Percentiles rank a stretch among this genome's conserved stretches.
Conservation (phyloP, 1,140 invertebrate species). For the Periplaneta americana region DNA sequence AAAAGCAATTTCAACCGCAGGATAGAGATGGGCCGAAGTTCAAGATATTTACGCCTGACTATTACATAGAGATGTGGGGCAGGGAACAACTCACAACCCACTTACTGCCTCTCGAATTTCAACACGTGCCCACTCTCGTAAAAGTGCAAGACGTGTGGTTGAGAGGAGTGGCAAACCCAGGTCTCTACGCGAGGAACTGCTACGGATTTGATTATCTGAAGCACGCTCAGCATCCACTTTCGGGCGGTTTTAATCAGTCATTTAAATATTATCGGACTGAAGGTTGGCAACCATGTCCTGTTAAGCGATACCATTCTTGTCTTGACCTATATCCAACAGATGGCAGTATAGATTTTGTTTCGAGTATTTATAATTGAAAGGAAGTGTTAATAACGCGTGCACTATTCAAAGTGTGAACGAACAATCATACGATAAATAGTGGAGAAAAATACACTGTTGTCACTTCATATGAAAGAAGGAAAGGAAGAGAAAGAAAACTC, state of each 20-base stretch:
- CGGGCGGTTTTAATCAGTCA: background rate
- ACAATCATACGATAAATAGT: no score
- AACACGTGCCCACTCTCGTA: slow-evolving; percentile 25
- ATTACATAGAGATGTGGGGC: slow-evolving; percentile 16
- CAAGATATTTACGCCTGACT: slow-evolving; percentile 3
- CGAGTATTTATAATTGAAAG: no score
- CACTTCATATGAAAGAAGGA: no score
- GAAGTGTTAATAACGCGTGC: no score
- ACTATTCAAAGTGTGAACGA: no score
- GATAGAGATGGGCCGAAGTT: slow-evolving; percentile 3
- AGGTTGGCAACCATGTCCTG: slow-evolving; percentile 21
- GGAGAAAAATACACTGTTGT: no score
- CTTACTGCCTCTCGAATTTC: slow-evolving; percentile 11
- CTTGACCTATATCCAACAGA: slow-evolving; percentile 29
- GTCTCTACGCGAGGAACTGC: slow-evolving; percentile 29
- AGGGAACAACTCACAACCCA: slow-evolving; percentile 5
- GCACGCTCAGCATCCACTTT: slow-evolving; percentile 21
- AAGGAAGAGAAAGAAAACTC: no score
- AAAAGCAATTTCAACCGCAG: slow-evolving; percentile 17
- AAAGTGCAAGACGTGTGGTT: slow-evolving; percentile 27
- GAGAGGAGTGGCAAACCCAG: slow-evolving; percentile 28
- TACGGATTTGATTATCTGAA: slow-evolving; percentile 28
- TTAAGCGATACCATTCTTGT: slow-evolving; percentile 26
- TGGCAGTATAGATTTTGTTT: slow-evolving; percentile 20
- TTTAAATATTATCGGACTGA: background rate